Base-by-base conservation (phyloP, 2,113 vertebrate genomes). In the Lepus americanus region DNA sequence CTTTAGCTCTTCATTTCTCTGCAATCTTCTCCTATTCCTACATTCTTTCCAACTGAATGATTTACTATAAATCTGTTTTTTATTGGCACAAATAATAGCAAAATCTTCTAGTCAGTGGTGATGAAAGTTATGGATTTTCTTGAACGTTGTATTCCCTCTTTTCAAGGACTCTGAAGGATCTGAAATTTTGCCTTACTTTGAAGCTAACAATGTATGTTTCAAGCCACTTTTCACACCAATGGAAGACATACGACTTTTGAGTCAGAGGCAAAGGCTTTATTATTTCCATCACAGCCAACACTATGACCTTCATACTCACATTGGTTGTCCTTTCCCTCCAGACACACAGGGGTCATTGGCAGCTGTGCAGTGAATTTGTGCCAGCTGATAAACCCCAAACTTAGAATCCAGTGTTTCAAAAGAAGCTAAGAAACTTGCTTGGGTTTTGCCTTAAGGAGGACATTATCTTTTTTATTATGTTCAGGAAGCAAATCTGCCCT, bases 361-460 rank as follows among this genome's bases (percentile, higher is more conserved):
- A 74, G 49, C 36, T 69, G 29, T 27, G 19, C 17, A 64, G 29
- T 59, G n/a, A 83, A 14, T 63, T 64, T 87, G 25, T 53, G 20
- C 22, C 6, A 67, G 31, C 31, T 27, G 33, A 66, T 14, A 14
- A 82, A 87, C 5, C 72, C 17, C 53, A 83, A 72, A 94, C 14
- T 78, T 55, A 55, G 61, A 69, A 87, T 29, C 12, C 49, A 66
- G 9, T 78, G 16, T 64, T 89, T 59, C 59, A n/a, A 53, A 81
- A 31, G 6, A 9, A 84, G 31, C 31, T 73, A 51, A 59, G 31
- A 93, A 69, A 39, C 49, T 23, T 78, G 39, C 6, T 5, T 44
- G 33, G 67, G 80, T 6, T 87, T 87, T 91, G 94, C 29, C 13
- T 87, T 81, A 59, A 59, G 74, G 44, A 94, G 22, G 44, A 74